Base-by-base conservation (phyloP, 2,888 invertebrate species). In the Amblyteles armatorius region DNA sequence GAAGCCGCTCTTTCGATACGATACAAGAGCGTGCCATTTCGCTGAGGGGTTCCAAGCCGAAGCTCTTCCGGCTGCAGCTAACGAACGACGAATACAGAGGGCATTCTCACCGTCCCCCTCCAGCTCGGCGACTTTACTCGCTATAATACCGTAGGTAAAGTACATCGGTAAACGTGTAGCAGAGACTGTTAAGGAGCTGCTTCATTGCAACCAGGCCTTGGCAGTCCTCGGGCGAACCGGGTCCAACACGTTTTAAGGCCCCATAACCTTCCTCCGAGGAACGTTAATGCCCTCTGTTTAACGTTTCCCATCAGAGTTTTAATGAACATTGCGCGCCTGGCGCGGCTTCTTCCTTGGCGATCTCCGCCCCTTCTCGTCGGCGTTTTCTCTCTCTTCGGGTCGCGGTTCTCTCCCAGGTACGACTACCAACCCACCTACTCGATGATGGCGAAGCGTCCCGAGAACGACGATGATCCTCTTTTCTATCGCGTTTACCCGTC, bases 251-350 rank as follows among this genome's bases (percentile, higher is more conserved):
- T 87, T 87, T 86, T 76, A 87, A 84, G 82, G 72, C 77, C 81
- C 82, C 73, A 83, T 87, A 86, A 87, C 83, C 84, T 82, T 78
- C 76, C 33, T 82, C 50, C 65, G 36, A 81, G 55, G 79, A 85
- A 87, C 84, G 84, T 90, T 91, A 91, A 91, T 91, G 89, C 82
- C 83, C 83, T 83, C 89, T 91, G 87, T 90, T 90, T 91, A 91
- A 91, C 89, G 90, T 89, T 88, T 88, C 88, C 88, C 89, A 89
- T 90, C 89, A 91, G 88, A 88, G 88, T 88, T 89, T 91, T 90
- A 91, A 91, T 89, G 91, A 90, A 90, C 87, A 89, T 88, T 89
- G 85, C 82, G 76, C 83, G 79, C 76, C 57, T 57, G 57, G 57
- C 57, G 57, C 57, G 26, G 57, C 57, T 57, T 57, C 57, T 44